These are phyloP conservation scores for Oscheius myriophilus DNA, from an alignment of 2,888 invertebrate genomes.

Conservation along the genomic window DNA sequence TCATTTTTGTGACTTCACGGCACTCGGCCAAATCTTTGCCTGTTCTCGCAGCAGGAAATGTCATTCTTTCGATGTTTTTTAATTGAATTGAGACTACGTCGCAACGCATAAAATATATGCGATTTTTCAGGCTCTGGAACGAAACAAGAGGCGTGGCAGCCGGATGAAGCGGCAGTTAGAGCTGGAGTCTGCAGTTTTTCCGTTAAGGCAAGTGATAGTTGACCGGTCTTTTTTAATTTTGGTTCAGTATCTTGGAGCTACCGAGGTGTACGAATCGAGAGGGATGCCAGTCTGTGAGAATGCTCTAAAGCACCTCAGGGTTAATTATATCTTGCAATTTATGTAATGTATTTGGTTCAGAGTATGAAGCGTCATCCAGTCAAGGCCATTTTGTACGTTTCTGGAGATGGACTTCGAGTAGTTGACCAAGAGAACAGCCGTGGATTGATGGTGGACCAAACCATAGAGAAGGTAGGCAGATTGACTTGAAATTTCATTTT, in stretches of 20 bases:
- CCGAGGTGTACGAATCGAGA: slow-evolving; percentile 97
- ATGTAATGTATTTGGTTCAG: slow-evolving; percentile 75
- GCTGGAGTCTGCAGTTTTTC: slow-evolving; percentile 95
- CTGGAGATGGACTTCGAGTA: slow-evolving; percentile 88
- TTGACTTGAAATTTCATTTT: slow-evolving; percentile 13
- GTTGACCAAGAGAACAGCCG: slow-evolving; percentile 96
- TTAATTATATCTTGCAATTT: slow-evolving; percentile 74
- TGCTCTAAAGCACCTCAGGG: slow-evolving; percentile 93
- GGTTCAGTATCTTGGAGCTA: slow-evolving; percentile 90
- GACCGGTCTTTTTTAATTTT: neutral
- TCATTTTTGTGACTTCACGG: too few species aligned
- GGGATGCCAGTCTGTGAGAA: slow-evolving; percentile 99
- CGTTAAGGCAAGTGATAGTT: slow-evolving; percentile 80
- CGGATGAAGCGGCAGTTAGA: slow-evolving; percentile 94
- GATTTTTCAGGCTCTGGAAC: slow-evolving; percentile 31
- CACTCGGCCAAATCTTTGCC: too few species aligned
- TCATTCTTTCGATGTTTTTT: too few species aligned
- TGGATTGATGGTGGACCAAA: slow-evolving; percentile 97
- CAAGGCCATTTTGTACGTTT: slow-evolving; percentile 75
- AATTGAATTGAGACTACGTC: too few species aligned
- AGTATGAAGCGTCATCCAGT: slow-evolving; percentile 87
- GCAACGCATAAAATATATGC: too few species aligned
- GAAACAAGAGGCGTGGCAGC: slow-evolving; percentile 57
- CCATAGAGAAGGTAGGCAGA: slow-evolving; percentile 86
- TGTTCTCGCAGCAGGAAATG: too few species aligned